Evolutionary conservation across 2,888 invertebrate genomes (phyloP).

Genomic region (Spilosoma lubricipeda): DNA sequence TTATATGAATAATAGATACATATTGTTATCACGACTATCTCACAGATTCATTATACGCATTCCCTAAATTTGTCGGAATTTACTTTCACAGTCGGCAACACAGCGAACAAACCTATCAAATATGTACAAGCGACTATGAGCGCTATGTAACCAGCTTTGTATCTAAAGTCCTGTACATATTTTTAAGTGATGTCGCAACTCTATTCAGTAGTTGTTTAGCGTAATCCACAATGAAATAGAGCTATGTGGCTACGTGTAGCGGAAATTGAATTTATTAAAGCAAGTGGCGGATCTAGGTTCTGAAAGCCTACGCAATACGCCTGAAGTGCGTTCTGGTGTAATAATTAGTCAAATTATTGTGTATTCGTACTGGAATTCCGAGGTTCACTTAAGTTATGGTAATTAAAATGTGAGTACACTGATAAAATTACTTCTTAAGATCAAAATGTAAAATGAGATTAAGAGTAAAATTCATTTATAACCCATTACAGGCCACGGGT

Average conservation of each 20-base stretch:
- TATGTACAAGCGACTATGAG: slow-evolving; percentile 15
- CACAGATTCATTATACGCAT: slow-evolving; percentile 48
- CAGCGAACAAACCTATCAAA: slow-evolving; percentile 29
- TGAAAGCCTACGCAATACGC: slow-evolving; percentile 37
- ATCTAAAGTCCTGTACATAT: slow-evolving; percentile 23
- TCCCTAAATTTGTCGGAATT: slow-evolving; percentile 50
- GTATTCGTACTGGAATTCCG: slow-evolving; percentile 11
- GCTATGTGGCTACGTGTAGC: slow-evolving; percentile 51
- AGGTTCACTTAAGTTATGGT: slow-evolving; percentile 13
- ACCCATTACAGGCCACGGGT: no score
- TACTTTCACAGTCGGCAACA: slow-evolving; percentile 47
- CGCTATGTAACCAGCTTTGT: slow-evolving; percentile 15
- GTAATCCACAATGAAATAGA: slow-evolving; percentile 58
- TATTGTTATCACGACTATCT: slow-evolving; percentile 46
- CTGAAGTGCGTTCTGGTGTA: slow-evolving; percentile 36
- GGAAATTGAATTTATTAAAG: slow-evolving; percentile 65
- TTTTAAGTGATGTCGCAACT: slow-evolving; percentile 38
- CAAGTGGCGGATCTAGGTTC: slow-evolving; percentile 39
- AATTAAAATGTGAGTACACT: background rate
- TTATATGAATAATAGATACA: slow-evolving; percentile 29
- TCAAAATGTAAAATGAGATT: no score
- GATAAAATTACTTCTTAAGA: no score
- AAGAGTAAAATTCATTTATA: no score
- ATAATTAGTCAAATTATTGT: slow-evolving; percentile 31
- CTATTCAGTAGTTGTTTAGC: slow-evolving; percentile 50